Evolutionary conservation across 2,113 vertebrate species (phyloP), one percentile per base, ranked within the genome.

Genomic region (Aegotheles bennettii): DNA sequence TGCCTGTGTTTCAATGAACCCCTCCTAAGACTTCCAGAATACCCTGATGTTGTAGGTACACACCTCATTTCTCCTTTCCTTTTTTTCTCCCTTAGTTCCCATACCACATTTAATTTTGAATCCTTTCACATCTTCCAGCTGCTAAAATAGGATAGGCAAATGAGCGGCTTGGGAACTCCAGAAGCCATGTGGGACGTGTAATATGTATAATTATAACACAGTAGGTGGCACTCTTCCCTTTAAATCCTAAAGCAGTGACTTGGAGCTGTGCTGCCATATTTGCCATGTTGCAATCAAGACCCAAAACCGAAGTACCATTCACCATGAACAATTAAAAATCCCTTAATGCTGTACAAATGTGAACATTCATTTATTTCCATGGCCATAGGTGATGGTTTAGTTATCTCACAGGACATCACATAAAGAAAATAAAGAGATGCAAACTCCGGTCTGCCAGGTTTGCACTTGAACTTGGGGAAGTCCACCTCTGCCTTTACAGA

Each of bases 201-300:
- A 35, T n/a, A 70, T 29, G 19, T 74, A 18, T 92, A 81, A 65
- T 38, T 38, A 7, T 28, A 87, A 83, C 94, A 90, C 92, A 90
- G 93, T 77, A 95, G 94, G 89, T 94, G 95, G 95, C 90, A 94
- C 87, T 91, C 93, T 97, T 94, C 23, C 84, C 92, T 94, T 94
- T 85, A 87, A 87, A 87, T 92, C 69, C 53, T 86, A 36, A 38
- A 50, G 56, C 61, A 57, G 65, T 29, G 50, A 25, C 51, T 56
- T 38, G 40, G 18, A 71, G 40, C 35, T 43, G 11, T 21, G 38
- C 87, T 88, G 83, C 95, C 90, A 96, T 94, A 77, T 35, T 92
- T 93, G 91, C 17, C 31, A 29, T 19, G 33, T 6, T 76, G 56
- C 48, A 70, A 24, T 28, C 35, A 54, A 89, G 85, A 89, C 17